These are phyloP conservation scores for Plebejus anna DNA, from an alignment of 2,888 invertebrate genomes.

Conservation along the genomic window DNA sequence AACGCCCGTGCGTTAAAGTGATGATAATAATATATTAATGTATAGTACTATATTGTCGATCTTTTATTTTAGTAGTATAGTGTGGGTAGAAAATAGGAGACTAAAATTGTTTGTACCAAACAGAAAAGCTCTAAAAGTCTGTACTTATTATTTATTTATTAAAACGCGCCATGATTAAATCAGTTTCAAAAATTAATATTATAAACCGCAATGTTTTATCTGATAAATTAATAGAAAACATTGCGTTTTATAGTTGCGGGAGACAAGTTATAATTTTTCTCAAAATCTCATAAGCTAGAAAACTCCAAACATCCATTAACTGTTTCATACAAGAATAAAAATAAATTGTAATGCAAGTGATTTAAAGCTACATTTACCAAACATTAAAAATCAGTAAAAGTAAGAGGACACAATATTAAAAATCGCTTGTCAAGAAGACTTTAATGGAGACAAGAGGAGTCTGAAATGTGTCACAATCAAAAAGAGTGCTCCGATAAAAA, in stretches of 20 bases:
- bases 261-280: neutral
- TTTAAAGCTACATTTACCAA: conserved; percentile 17
- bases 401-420: conserved; percentile 23
- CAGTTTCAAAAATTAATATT: too few species aligned
- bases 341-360: neutral
- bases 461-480: conserved; percentile 29
- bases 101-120: too few species aligned
- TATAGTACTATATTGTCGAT: neutral
- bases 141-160: too few species aligned
- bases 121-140: too few species aligned
- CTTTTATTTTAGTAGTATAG: neutral
- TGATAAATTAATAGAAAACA: too few species aligned
- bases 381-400: conserved; percentile 15
- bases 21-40: neutral
- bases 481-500: conserved; percentile 29
- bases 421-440: conserved; percentile 21
- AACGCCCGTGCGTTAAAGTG: neutral
- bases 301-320: neutral
- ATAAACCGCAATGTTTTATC: too few species aligned
- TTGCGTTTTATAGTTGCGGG: too few species aligned
- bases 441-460: conserved; percentile 23
- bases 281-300: neutral
- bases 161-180: too few species aligned
- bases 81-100: neutral
- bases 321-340: neutral